These are phyloP conservation scores for Brassicogethes aeneus DNA, from an alignment of 2,888 invertebrate genomes.

Conservation along the genomic window DNA sequence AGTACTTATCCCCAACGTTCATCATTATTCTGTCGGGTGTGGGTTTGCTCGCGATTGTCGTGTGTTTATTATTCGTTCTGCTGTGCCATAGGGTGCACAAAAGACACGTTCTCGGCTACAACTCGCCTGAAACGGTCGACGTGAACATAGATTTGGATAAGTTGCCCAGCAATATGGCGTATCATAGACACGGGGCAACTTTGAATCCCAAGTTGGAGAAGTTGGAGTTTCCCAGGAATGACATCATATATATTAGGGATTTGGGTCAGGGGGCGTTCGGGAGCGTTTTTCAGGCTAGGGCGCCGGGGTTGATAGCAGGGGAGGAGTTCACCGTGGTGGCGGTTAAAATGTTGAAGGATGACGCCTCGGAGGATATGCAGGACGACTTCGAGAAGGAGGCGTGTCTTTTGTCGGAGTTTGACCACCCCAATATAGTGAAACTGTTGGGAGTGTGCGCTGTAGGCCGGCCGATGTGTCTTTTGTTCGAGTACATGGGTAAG, in stretches of 20 bases:
- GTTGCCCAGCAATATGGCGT: constrained; percentile 78
- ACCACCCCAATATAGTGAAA: constrained; percentile 94
- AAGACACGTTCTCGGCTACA: constrained; percentile 54
- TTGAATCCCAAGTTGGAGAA: constrained; percentile 89
- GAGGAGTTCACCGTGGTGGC: constrained; percentile 91
- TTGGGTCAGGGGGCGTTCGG: constrained; percentile 96
- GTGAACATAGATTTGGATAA: constrained; percentile 82
- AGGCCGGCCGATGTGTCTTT: constrained; percentile 92
- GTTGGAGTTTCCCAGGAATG: constrained; percentile 89
- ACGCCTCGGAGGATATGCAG: constrained; percentile 88
- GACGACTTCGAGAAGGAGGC: constrained; percentile 94
- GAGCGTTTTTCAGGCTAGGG: constrained; percentile 87
- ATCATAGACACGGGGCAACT: constrained; percentile 74
- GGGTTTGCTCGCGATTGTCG: constrained; percentile 61
- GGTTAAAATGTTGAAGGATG: constrained; percentile 96
- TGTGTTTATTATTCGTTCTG: constrained; percentile 60
- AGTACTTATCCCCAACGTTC: constrained; percentile 71
- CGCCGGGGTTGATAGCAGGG: constrained; percentile 74
- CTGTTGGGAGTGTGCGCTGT: constrained; percentile 92
- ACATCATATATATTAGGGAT: constrained; percentile 89
- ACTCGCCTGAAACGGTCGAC: constrained; percentile 57
- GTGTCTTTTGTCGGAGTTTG: constrained; percentile 89
- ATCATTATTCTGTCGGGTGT: constrained; percentile 65
- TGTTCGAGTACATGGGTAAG: constrained; percentile 96
- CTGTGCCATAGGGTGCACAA: constrained; percentile 66